These are phyloP conservation scores for Maniola jurtina DNA, from an alignment of 1,140 invertebrate species.

Conservation along the genomic window DNA sequence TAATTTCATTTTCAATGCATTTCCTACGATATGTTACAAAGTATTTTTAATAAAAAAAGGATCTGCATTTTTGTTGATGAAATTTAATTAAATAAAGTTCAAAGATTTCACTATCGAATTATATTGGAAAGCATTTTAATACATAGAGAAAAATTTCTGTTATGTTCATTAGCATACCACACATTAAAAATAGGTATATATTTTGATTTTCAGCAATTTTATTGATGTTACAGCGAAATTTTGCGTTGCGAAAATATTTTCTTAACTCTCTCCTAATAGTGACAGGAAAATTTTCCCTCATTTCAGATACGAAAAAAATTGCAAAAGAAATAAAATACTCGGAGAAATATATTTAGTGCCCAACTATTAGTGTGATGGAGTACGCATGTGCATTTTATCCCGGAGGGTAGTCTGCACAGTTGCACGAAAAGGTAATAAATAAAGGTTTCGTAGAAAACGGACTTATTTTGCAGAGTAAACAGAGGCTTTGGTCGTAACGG, in stretches of 20 bases:
- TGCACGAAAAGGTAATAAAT: conserved; percentile 56
- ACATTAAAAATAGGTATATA: too few species aligned
- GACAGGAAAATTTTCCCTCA: conserved; percentile 50
- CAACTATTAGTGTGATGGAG: conserved; percentile 52
- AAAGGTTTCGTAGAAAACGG: conserved; percentile 5
- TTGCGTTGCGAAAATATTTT: conserved; percentile 27
- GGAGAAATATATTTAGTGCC: conserved; percentile 38
- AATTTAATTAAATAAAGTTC: too few species aligned
- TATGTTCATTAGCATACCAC: too few species aligned
- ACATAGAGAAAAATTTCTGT: not conserved
- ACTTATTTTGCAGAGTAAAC: conserved; percentile 11
- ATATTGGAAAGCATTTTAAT: too few species aligned
- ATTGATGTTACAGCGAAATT: conserved; percentile 20
- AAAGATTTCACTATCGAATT: too few species aligned
- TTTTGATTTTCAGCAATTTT: not conserved
- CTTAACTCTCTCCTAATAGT: conserved; percentile 28
- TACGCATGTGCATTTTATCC: conserved; percentile 47
- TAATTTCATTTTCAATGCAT: not conserved
- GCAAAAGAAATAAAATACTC: conserved; percentile 36
- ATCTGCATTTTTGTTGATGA: too few species aligned
- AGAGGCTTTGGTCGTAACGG: not conserved
- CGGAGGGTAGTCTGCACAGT: conserved; percentile 45
- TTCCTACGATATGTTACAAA: not conserved
- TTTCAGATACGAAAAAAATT: conserved; percentile 62
- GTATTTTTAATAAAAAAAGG: too few species aligned